Evolutionary conservation across 2,113 vertebrate species (phyloP).

Genomic region (Phylloscopus whistleri): DNA sequence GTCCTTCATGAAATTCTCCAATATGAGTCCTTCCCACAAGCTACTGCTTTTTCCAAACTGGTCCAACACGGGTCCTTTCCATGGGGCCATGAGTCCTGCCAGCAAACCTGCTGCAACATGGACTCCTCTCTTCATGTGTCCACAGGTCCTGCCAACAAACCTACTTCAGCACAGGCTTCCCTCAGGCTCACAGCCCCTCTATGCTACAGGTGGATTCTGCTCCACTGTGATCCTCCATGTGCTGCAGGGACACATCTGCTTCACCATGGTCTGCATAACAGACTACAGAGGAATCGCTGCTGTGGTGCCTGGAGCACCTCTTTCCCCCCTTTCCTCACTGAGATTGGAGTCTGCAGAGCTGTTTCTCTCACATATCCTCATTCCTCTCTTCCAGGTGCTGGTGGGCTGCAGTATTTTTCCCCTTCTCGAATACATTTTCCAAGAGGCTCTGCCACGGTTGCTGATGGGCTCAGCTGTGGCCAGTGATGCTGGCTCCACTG

Average conservation of each 20-base stretch:
- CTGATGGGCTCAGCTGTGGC: neutral
- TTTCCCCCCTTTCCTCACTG: neutral
- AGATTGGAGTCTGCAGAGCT: neutral
- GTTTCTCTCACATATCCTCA: neutral
- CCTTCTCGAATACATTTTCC: neutral
- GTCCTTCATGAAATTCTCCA: neutral
- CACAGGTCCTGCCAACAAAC: neutral
- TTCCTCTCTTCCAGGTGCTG: neutral
- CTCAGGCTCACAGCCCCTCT: neutral
- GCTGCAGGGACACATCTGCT: neutral
- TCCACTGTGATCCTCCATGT: neutral
- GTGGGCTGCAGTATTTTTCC: neutral
- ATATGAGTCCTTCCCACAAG: accelerated
- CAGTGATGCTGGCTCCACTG: neutral
- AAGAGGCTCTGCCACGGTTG: neutral
- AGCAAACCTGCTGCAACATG: neutral
- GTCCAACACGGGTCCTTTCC: neutral
- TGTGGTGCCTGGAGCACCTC: neutral
- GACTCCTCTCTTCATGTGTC: neutral
- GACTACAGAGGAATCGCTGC: neutral
- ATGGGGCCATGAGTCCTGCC: neutral
- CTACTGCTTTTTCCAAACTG: neutral
- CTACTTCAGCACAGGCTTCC: neutral
- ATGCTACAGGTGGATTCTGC: neutral
- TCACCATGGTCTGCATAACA: accelerated